Conservation (phyloP, 1,140 invertebrate genomes). For the Bombyx mori region ASM3026992v2 NC_085113.1:11143001-11143500, state of each 20-base stretch:
- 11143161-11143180: no score
- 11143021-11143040: no score
- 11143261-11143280: constrained; percentile 7
- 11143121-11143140: no score
- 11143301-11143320: constrained; percentile 14
- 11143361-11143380: constrained; percentile 9
- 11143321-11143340: not conserved
- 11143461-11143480: constrained; percentile 8
- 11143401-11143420: constrained; percentile 4
- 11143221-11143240: not conserved
- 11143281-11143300: constrained; percentile 1
- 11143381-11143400: constrained; percentile 14
- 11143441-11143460: constrained; percentile 27
- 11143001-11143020: no score
- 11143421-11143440: constrained; percentile 43
- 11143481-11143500: constrained; percentile 6
- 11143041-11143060: no score
- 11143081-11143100: no score
- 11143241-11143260: constrained; percentile 5
- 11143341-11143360: not conserved
- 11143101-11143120: no score
- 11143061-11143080: no score
- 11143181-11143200: no score
- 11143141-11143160: no score
- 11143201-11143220: no score